Base-by-base conservation (phyloP, 2,888 invertebrate species). In the Ormyrus nitidulus region DNA sequence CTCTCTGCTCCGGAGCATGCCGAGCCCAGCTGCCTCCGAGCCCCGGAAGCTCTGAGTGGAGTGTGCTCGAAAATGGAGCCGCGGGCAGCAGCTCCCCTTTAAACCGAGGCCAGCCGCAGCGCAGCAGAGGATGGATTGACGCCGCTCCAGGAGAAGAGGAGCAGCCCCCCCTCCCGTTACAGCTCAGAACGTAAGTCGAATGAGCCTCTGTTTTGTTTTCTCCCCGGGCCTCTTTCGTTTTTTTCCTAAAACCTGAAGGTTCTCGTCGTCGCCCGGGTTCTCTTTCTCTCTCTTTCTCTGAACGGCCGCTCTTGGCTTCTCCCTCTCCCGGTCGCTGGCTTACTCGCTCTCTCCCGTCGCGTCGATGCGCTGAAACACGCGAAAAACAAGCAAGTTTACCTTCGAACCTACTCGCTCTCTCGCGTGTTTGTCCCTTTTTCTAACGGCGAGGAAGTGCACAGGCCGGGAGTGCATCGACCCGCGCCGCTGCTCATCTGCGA, bases 21-120 rank as follows among this genome's bases (percentile, higher is more conserved):
- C 86, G 85, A 34, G 86, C 85, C 82, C 84, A 83, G 86, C 85
- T 34, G 34, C 34, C 34, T 34, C 34, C 34, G 34, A 34, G 34
- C 77, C 78, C 74, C 11, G 9, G n/a, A 9, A 56, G 13, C 56
- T 11, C 56, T 34, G 59, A 59, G 6, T 71, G 58, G 79, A 59
- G 34, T 78, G 80, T 76, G 58, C 79, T 71, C 77, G 78, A 70
- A 54, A 73, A 68, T 81, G 83, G 84, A 81, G 82, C 82, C 83
- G 82, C 70, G 59, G 71, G 73, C 73, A 83, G 77, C 59, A 19
- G 56, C 56, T 59, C 19, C 9, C 34, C 34, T 34, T 34, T 34
- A 34, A 34, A 34, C 34, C 34, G 34, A 34, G 34, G 4, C 34
- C 34, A 34, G 34, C 4, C 34, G 34, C 34, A 34, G 34, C 34